Percentiles rank a stretch among this genome's conserved stretches.
Conservation (phyloP, 1,140 invertebrate species). For the Globodera rostochiensis region DNA sequence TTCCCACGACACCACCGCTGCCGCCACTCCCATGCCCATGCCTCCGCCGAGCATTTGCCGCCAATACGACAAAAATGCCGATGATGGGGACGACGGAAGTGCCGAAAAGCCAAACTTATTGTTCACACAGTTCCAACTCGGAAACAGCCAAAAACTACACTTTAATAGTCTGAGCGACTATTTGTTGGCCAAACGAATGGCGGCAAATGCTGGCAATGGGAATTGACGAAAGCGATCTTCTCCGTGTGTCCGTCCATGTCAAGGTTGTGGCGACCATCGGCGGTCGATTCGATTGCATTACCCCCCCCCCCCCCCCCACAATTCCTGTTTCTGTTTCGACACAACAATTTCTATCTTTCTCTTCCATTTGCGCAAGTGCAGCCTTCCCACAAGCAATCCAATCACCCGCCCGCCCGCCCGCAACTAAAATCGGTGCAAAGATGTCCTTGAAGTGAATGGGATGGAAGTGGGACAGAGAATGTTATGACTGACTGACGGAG, state of each 20-base stretch:
- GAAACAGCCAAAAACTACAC: background rate
- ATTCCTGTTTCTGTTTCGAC: too few species aligned
- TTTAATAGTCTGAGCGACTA: constrained; percentile 5
- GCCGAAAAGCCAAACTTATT: background rate
- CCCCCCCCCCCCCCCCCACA: background rate
- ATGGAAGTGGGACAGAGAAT: too few species aligned
- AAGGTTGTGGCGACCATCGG: too few species aligned
- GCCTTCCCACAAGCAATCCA: too few species aligned
- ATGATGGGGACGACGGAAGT: background rate
- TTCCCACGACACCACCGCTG: background rate
- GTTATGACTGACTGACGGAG: too few species aligned
- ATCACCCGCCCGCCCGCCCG: too few species aligned
- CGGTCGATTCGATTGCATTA: background rate
- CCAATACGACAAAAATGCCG: background rate
- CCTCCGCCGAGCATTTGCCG: constrained; percentile 12
- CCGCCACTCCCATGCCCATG: background rate
- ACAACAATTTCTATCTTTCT: too few species aligned
- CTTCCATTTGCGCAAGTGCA: too few species aligned
- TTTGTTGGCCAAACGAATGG: constrained; percentile 11
- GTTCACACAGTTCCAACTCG: background rate
- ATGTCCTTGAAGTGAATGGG: too few species aligned
- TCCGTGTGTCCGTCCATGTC: background rate
- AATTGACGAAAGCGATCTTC: background rate
- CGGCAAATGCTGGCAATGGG: background rate
- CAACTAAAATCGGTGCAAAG: too few species aligned